These are phyloP conservation scores for Prinia subflava DNA, from an alignment of 2,113 vertebrate species.

Conservation along the genomic window DNA sequence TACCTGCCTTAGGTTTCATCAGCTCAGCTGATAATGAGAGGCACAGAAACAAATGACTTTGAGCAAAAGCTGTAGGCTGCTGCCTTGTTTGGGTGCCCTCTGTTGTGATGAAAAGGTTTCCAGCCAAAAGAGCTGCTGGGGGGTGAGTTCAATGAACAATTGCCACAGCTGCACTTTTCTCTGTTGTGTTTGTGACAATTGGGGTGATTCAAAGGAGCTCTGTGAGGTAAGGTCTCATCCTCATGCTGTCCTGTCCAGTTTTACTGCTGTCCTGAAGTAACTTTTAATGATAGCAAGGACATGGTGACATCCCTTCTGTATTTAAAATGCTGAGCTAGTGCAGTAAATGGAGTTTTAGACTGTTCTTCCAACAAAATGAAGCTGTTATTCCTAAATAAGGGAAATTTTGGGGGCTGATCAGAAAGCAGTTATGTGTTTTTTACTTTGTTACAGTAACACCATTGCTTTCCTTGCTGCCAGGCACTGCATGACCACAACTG, in stretches of 20 bases:
- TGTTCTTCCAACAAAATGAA: not conserved
- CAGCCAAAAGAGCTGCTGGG: not conserved
- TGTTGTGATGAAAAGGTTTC: not conserved
- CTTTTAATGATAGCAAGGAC: not conserved
- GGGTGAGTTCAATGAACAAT: not conserved
- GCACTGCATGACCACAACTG: conserved; percentile 27
- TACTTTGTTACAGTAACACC: conserved; percentile 33
- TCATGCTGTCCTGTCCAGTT: rapidly evolving
- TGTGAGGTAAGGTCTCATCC: not conserved
- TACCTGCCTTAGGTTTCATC: not conserved
- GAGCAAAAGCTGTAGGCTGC: not conserved
- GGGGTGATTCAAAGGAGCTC: not conserved
- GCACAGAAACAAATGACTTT: not conserved
- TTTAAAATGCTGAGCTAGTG: not conserved
- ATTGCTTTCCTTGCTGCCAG: conserved; percentile 33
- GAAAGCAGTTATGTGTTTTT: not conserved
- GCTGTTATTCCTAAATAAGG: not conserved
- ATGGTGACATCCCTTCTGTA: rapidly evolving
- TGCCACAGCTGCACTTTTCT: rapidly evolving
- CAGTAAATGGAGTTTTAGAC: not conserved
- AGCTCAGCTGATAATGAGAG: not conserved
- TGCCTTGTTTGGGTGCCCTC: not conserved
- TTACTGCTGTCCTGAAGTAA: not conserved
- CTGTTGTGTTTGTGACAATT: rapidly evolving
- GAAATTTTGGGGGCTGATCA: not conserved